Conservation (phyloP, 2,888 invertebrate species). For the Netelia fuscicornis region DNA sequence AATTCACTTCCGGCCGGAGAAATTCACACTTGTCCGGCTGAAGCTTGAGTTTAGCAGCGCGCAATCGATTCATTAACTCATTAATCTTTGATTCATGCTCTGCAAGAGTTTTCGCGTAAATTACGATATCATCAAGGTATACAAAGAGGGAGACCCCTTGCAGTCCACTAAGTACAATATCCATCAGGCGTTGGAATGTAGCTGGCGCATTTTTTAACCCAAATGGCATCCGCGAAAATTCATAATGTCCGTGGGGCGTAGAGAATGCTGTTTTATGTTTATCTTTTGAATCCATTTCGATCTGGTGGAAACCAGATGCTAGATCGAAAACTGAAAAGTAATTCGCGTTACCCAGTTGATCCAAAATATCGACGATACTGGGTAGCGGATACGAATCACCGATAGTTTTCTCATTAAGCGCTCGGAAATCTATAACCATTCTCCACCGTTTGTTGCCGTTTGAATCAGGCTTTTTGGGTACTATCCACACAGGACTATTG, state of each 20-base stretch:
- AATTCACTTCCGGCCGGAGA: conserved; percentile 52
- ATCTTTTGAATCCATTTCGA: conserved; percentile 75
- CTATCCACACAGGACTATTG: conserved; percentile 36
- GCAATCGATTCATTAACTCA: conserved; percentile 52
- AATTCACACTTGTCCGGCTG: conserved; percentile 63
- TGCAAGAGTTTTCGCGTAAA: conserved; percentile 44
- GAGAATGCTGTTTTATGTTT: conserved; percentile 81
- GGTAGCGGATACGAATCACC: conserved; percentile 74
- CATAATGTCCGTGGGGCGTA: conserved; percentile 77
- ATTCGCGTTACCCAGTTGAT: conserved; percentile 79
- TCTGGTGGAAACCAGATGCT: conserved; percentile 82
- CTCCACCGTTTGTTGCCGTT: conserved; percentile 32
- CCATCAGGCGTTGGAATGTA: conserved; percentile 81
- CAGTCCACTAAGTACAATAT: conserved; percentile 72
- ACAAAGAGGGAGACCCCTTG: conserved; percentile 48
- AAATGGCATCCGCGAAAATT: conserved; percentile 80
- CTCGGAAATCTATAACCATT: conserved; percentile 41
- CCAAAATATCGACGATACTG: conserved; percentile 80
- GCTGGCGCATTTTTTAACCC: conserved; percentile 83
- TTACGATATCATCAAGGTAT: conserved; percentile 54
- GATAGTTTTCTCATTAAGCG: conserved; percentile 41
- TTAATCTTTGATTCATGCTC: conserved; percentile 47
- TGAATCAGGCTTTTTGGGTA: conserved; percentile 38
- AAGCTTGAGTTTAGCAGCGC: conserved; percentile 32
- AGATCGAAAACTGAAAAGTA: conserved; percentile 82